Evolutionary conservation across 64 coral and sea anemone species (phyloP).

Genomic region (Dendrophyllia cribrosa): DNA sequence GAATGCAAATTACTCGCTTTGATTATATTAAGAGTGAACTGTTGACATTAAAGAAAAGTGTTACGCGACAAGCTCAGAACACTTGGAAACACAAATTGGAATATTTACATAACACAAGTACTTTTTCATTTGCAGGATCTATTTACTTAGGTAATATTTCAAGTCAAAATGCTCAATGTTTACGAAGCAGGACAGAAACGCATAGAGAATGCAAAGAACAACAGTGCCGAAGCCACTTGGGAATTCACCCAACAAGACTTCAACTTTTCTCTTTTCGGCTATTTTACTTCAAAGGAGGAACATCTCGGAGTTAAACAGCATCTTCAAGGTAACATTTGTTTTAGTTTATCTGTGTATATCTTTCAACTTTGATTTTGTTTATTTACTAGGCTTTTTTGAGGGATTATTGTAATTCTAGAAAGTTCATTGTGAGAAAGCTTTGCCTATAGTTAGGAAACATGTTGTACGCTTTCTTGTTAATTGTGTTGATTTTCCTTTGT

Average conservation of each 20-base stretch:
- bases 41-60: constrained; percentile 5
- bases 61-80: constrained; percentile 8
- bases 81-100: not conserved
- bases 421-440: constrained; percentile 15
- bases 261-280: constrained; percentile 28
- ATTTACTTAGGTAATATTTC: not conserved
- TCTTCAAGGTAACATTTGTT: constrained; percentile 8
- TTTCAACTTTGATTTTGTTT: constrained; percentile 7
- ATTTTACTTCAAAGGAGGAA: constrained; percentile 38
- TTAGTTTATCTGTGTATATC: not conserved
- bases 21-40: not conserved
- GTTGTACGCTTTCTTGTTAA: constrained; percentile 27
- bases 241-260: constrained; percentile 21
- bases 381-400: not conserved
- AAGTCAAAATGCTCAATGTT: constrained; percentile 16
- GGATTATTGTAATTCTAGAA: constrained; percentile 27
- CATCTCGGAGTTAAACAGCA: not conserved
- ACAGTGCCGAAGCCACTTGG: not conserved
- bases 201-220: not conserved
- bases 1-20: constrained; percentile 23
- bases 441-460: constrained; percentile 23
- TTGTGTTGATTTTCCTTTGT: constrained; percentile 32
- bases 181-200: not conserved
- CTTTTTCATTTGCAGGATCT: not conserved
- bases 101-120: constrained; percentile 14